A percentile compares a stretch with the other conserved stretches of the same genome.
Conservation (phyloP, 2,888 invertebrate species). For the Agonopterix arenella region DNA sequence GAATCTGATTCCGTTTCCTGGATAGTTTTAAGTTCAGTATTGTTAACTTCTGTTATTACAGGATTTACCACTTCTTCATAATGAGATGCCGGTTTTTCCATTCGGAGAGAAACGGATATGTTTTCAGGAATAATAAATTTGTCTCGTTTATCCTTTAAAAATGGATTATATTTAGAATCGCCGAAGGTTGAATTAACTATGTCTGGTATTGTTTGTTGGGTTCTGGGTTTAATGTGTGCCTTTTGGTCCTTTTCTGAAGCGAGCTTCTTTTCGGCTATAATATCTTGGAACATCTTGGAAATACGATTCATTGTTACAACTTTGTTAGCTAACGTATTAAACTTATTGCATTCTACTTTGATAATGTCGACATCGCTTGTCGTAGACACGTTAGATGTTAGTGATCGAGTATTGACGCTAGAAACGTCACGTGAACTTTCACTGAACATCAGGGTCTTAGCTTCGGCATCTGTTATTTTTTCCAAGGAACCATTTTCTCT, state of each 20-base stretch:
- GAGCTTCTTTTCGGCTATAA: conserved; percentile 15
- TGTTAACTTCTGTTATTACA: background rate
- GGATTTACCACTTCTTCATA: conserved; percentile 13
- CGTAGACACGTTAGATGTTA: background rate
- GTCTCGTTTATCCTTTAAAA: conserved; percentile 36
- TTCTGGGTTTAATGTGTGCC: conserved; percentile 20
- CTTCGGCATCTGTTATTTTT: conserved; percentile 64
- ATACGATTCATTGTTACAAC: conserved; percentile 48
- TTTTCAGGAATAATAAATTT: conserved; percentile 58
- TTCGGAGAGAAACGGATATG: conserved; percentile 52
- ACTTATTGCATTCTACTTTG: conserved; percentile 21
- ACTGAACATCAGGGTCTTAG: conserved; percentile 50
- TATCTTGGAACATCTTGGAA: conserved; percentile 43
- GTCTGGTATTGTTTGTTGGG: conserved; percentile 55
- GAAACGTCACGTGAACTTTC: conserved; percentile 25
- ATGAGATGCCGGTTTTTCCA: conserved; percentile 36
- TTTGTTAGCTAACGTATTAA: conserved; percentile 42
- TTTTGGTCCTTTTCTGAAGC: conserved; percentile 15
- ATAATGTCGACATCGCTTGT: background rate
- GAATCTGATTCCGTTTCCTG: conserved; percentile 10
- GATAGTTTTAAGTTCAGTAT: conserved; percentile 10
- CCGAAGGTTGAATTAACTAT: conserved; percentile 64
- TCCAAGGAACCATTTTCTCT: conserved; percentile 69
- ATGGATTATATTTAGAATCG: conserved; percentile 38
- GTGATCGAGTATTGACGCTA: conserved; percentile 6